Percentiles rank a stretch among this genome's conserved stretches.
Conservation (phyloP, 2,888 invertebrate species). For the Amiota communis region DNA sequence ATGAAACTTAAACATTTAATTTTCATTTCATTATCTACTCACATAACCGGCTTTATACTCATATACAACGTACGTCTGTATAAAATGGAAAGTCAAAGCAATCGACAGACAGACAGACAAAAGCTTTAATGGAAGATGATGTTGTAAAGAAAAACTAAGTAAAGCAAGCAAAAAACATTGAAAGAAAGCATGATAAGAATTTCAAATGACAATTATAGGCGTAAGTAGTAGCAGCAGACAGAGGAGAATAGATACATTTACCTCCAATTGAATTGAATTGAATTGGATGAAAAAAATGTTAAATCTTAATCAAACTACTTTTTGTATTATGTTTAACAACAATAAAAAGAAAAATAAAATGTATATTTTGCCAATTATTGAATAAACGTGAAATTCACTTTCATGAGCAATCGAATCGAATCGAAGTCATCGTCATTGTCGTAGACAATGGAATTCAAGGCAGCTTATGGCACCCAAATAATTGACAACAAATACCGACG, state of each 20-base stretch:
- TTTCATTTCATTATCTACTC: too few species aligned
- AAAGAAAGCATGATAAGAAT: conserved; percentile 11
- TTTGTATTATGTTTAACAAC: neutral
- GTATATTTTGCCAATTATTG: conserved; percentile 18
- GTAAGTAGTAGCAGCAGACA: too few species aligned
- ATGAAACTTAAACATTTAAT: too few species aligned
- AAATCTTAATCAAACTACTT: too few species aligned
- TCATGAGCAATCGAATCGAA: conserved; percentile 20
- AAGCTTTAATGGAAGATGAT: conserved; percentile 14
- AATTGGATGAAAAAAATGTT: too few species aligned
- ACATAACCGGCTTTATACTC: neutral
- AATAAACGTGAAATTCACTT: conserved; percentile 19
- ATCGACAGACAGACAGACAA: conserved; percentile 4
- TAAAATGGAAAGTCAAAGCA: conserved; percentile 3
- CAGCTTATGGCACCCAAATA: conserved; percentile 5
- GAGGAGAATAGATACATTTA: too few species aligned
- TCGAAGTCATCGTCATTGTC: neutral
- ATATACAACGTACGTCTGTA: too few species aligned
- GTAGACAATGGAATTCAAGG: conserved; percentile 13
- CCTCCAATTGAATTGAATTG: too few species aligned
- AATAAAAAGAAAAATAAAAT: neutral
- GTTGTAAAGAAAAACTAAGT: neutral
- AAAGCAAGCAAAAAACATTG: too few species aligned
- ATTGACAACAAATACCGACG: conserved; percentile 4
- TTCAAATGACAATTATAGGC: neutral